phyloP scores from a whole-genome alignment of 2,888 invertebrate genomes.

The Lordiphosa fenestrarum region DNA sequence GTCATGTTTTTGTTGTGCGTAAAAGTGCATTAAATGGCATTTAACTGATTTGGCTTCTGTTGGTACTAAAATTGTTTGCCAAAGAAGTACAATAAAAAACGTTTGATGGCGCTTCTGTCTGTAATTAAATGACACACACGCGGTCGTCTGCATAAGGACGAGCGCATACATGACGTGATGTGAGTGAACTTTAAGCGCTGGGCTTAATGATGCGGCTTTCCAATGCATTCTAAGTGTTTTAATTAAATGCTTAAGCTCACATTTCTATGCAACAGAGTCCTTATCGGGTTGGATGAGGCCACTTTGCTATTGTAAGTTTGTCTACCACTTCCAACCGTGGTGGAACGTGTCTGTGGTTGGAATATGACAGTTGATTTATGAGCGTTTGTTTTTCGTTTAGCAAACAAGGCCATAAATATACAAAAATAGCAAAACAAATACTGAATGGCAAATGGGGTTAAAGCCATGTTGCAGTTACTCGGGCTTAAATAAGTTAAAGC shows the following conservation, averaged over 20 bases:
- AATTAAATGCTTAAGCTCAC: slow-evolving; percentile 45
- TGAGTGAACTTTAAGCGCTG: slow-evolving; percentile 53
- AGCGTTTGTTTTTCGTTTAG: slow-evolving; percentile 48
- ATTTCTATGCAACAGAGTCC: slow-evolving; percentile 12
- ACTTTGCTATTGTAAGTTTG: slow-evolving; percentile 14
- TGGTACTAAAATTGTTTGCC: slow-evolving; percentile 58
- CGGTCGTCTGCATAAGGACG: slow-evolving; percentile 8
- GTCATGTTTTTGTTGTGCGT: slow-evolving; percentile 16
- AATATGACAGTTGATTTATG: slow-evolving; percentile 55
- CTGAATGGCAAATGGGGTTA: slow-evolving; percentile 16
- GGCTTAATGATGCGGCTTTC: slow-evolving; percentile 28
- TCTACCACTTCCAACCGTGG: slow-evolving; percentile 1
- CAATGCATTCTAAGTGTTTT: slow-evolving; percentile 46
- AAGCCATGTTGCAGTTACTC: slow-evolving; percentile 4
- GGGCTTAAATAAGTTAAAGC: slow-evolving; percentile 22
- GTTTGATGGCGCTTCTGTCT: slow-evolving; percentile 65
- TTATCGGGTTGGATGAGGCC: not conserved
- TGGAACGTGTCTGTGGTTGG: slow-evolving; percentile 29
- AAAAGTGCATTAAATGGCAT: slow-evolving; percentile 61
- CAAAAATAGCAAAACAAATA: slow-evolving; percentile 29
- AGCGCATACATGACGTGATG: slow-evolving; percentile 46
- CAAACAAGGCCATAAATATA: slow-evolving; percentile 61
- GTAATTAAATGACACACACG: slow-evolving; percentile 55
- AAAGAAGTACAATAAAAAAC: slow-evolving; percentile 67
- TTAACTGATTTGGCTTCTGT: slow-evolving; percentile 38